Conservation (phyloP, 2,797 vertebrate species). For the Perdix hodgsoniae region DNA sequence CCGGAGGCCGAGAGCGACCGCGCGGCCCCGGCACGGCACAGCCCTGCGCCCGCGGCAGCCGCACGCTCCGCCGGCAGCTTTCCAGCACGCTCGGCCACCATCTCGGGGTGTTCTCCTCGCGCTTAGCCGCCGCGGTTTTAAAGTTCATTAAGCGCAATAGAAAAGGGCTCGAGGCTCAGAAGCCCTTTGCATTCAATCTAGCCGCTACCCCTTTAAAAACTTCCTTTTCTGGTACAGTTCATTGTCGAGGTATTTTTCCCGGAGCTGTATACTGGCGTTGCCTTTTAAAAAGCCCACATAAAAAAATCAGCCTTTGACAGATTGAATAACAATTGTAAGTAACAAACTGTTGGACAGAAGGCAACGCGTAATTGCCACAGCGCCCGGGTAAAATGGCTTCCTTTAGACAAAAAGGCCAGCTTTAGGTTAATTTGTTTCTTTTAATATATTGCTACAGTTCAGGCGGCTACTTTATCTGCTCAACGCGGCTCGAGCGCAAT, state of each 20-base stretch:
- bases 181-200: constrained; percentile 35
- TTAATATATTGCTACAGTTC: constrained; percentile 81
- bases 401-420: constrained; percentile 82
- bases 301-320: constrained; percentile 78
- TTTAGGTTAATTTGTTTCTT: constrained; percentile 84
- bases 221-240: constrained; percentile 62
- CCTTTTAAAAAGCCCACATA: constrained; percentile 61
- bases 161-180: constrained; percentile 61
- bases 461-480: constrained; percentile 81
- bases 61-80: not conserved
- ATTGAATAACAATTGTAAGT: constrained; percentile 79
- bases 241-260: constrained; percentile 45
- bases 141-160: constrained; percentile 57
- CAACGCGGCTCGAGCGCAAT: constrained; percentile 74
- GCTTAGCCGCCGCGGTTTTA: constrained; percentile 45
- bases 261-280: constrained; percentile 20
- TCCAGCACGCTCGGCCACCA: not conserved
- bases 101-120: constrained; percentile 27
- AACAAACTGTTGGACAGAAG: constrained; percentile 79
- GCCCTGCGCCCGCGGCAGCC: not conserved
- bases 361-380: constrained; percentile 77
- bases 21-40: not conserved
- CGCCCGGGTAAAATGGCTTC: constrained; percentile 80
- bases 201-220: constrained; percentile 48
- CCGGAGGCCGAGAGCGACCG: not conserved